A percentile compares a stretch with the other conserved stretches of the same genome.
Evolutionary conservation across 1,140 invertebrate genomes (phyloP).

Genomic region (Mylabris phalerata): DNA sequence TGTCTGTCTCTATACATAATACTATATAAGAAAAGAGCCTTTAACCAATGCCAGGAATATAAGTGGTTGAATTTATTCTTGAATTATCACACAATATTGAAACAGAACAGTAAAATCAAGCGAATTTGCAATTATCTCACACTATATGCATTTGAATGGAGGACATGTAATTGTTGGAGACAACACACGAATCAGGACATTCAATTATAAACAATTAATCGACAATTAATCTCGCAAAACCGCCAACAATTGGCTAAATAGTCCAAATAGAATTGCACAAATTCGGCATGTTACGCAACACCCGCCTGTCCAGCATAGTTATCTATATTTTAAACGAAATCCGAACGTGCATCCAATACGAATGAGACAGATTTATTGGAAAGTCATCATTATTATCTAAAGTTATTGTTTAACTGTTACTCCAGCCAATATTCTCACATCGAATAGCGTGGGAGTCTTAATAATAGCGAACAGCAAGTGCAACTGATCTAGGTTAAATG

Average conservation of each 20-base stretch:
- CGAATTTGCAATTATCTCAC: no score
- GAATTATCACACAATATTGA: conserved; percentile 5
- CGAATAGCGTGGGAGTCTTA: conserved; percentile 7
- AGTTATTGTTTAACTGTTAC: no score
- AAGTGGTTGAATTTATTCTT: conserved; percentile 14
- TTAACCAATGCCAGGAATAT: conserved; percentile 9
- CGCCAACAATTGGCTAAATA: no score
- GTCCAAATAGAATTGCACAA: no score
- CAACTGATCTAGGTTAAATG: conserved; percentile 14
- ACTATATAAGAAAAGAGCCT: neutral
- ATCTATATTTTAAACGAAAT: neutral
- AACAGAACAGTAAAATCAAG: conserved; percentile 9
- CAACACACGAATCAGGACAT: no score
- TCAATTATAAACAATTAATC: no score
- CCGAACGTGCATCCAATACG: conserved; percentile 8
- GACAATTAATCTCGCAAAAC: no score
- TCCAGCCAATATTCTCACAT: conserved; percentile 9
- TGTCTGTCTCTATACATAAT: no score
- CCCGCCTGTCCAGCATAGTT: no score
- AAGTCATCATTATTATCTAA: conserved; percentile 8
- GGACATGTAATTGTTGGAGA: no score
- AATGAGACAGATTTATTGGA: conserved; percentile 12
- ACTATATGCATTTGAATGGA: no score
- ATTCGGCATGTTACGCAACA: no score
- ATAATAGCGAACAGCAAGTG: conserved; percentile 1